Conservation (phyloP, 2,888 invertebrate species). For the Tipula lateralis region DNA sequence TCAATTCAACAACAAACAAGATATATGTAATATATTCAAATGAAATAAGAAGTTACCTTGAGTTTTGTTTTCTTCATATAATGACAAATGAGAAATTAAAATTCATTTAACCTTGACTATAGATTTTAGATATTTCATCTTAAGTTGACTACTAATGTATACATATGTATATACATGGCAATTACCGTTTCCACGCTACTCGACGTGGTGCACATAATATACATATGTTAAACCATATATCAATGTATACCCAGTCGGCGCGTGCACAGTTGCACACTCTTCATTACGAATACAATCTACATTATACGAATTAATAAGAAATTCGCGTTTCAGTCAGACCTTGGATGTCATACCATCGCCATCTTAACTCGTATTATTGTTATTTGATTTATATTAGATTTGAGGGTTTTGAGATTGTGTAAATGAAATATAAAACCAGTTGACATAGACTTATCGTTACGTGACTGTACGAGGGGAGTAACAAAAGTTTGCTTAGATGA, state of each 20-base stretch:
- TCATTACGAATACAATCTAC: background rate
- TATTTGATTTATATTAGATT: background rate
- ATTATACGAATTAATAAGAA: background rate
- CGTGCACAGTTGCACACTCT: too few species aligned
- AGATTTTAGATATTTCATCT: background rate
- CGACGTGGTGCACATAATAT: background rate
- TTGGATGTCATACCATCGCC: background rate
- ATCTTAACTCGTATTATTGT: background rate
- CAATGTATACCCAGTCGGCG: too few species aligned
- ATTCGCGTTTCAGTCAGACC: background rate
- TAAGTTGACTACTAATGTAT: background rate
- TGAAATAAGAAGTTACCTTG: background rate
- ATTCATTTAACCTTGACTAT: background rate
- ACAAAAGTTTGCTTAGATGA: too few species aligned
- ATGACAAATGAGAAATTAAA: slow-evolving; percentile 1
- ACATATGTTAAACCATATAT: too few species aligned
- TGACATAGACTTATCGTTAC: too few species aligned
- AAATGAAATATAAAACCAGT: background rate
- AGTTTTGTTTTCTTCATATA: background rate
- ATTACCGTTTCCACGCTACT: background rate
- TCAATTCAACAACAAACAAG: background rate
- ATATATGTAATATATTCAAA: background rate
- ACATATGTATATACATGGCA: background rate
- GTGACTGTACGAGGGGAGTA: too few species aligned
- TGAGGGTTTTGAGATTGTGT: background rate